Conservation (phyloP, 2,797 vertebrate genomes). For the Catamblyrhynchus diadema region DNA sequence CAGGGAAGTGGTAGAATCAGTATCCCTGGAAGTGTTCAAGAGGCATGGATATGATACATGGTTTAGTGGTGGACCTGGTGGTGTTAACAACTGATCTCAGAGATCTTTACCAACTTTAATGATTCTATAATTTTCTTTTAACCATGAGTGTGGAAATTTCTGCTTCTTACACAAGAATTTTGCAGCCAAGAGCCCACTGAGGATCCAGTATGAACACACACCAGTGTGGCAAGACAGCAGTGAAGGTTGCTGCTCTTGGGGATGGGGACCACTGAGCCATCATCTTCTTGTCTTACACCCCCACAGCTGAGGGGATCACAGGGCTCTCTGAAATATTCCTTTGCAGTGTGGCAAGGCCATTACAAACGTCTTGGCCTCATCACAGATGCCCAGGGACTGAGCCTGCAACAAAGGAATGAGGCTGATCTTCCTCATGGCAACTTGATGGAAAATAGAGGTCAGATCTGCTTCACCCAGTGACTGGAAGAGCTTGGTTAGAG, state of each 20-base stretch:
- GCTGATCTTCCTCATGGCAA: not conserved
- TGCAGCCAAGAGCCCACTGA: not conserved
- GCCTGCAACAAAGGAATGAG: not conserved
- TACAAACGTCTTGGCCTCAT: not conserved
- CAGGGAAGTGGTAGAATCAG: not conserved
- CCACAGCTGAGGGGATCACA: not conserved
- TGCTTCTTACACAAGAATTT: not conserved
- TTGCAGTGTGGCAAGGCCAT: not conserved
- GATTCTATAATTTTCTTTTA: not conserved
- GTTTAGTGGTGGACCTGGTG: not conserved
- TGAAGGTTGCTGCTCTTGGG: not conserved
- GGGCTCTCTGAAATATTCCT: not conserved
- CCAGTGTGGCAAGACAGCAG: not conserved
- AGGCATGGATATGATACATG: not conserved
- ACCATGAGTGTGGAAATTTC: rapidly evolving
- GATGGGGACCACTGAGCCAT: not conserved
- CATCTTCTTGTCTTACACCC: not conserved
- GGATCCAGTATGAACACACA: not conserved
- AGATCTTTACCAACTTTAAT: not conserved
- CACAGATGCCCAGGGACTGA: not conserved
- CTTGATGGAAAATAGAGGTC: not conserved
- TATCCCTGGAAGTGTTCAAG: not conserved
- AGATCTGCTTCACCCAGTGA: not conserved
- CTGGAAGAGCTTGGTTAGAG: not conserved
- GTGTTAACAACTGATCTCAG: not conserved